Percentiles rank a stretch among this genome's conserved stretches.
Evolutionary conservation across 2,113 vertebrate species (phyloP).

Genomic region (Tupaia chinensis): DNA sequence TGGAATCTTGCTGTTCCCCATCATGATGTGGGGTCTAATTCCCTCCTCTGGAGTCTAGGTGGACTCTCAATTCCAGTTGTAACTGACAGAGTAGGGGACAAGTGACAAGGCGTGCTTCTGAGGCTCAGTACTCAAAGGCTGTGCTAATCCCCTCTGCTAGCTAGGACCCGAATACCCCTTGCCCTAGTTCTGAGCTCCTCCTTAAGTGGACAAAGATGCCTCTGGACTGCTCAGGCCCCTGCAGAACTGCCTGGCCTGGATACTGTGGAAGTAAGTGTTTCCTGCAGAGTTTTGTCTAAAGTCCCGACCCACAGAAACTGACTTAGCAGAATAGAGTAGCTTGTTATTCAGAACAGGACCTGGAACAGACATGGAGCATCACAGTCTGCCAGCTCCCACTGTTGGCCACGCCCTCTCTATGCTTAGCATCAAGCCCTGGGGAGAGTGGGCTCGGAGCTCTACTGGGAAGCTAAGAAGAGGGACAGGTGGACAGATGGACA

Average conservation of each 20-base stretch:
- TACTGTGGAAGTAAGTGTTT: not conserved
- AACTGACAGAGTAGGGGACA: not conserved
- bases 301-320: not conserved
- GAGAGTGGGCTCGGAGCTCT: not conserved
- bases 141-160: not conserved
- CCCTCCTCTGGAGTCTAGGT: not conserved
- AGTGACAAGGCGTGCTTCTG: not conserved
- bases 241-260: too few species aligned
- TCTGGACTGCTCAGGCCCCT: not conserved
- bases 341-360: not conserved
- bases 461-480: not conserved
- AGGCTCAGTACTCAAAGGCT: not conserved
- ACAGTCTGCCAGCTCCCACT: not conserved
- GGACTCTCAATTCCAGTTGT: not conserved
- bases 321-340: not conserved
- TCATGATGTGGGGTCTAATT: not conserved
- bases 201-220: not conserved
- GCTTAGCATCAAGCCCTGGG: not conserved
- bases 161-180: too few species aligned
- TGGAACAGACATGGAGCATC: not conserved
- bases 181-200: not conserved
- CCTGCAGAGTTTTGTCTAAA: not conserved
- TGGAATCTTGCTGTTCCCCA: not conserved
- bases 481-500: not conserved
- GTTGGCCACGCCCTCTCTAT: rapidly evolving